A percentile compares a stretch with the other conserved stretches of the same genome.
phyloP scores from a whole-genome alignment of 2,113 vertebrate species.

The Felis chaus region DNA sequence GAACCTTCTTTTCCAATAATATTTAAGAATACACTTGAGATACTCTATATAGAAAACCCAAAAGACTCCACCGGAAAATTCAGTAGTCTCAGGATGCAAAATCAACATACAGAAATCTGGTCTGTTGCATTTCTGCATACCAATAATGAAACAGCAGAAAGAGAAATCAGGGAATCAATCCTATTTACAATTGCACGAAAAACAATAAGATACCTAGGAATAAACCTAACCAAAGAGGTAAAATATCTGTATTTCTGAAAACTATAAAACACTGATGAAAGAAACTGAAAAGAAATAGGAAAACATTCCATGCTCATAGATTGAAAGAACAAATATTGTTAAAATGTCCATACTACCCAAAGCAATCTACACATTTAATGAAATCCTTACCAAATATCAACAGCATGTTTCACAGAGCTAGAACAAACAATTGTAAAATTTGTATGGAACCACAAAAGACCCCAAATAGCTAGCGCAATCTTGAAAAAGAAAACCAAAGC shows the following conservation, averaged over 20 bases:
- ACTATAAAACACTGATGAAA: background rate
- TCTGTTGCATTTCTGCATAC: background rate
- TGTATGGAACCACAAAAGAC: background rate
- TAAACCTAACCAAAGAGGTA: background rate
- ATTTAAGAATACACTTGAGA: background rate
- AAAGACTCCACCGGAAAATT: background rate
- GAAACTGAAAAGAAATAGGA: background rate
- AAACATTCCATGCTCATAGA: background rate
- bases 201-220: background rate
- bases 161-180: background rate
- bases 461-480: background rate
- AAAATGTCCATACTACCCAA: background rate
- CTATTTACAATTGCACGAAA: background rate
- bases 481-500: background rate
- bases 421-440: too few species aligned
- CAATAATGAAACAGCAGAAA: background rate
- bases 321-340: background rate
- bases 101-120: background rate
- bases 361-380: background rate
- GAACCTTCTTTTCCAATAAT: background rate
- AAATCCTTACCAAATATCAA: background rate
- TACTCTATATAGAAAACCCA: background rate
- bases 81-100: background rate
- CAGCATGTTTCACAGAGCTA: background rate
- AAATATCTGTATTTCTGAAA: background rate